A percentile compares a stretch with the other conserved stretches of the same genome.
These are phyloP conservation scores for Tetranychus piercei DNA, from an alignment of 2,888 invertebrate species.

Conservation along the genomic window DNA sequence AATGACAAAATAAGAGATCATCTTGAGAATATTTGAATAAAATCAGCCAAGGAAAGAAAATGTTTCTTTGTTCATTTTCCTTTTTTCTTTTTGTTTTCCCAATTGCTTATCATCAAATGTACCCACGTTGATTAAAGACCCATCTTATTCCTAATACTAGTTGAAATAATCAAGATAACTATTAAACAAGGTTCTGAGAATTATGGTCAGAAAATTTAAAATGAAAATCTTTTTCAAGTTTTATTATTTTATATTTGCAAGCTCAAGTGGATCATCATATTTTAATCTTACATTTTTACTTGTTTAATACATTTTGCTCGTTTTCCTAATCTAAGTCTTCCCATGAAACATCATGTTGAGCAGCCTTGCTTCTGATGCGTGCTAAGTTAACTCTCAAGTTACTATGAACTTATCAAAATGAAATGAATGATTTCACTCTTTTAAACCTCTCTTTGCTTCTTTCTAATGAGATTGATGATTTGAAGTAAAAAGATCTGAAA, in stretches of 20 bases:
- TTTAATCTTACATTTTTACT: not conserved
- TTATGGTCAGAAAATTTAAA: too few relatives aligned
- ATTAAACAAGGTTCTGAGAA: too few relatives aligned
- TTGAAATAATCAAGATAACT: too few relatives aligned
- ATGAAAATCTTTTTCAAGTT: too few relatives aligned
- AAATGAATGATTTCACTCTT: not conserved
- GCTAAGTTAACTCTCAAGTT: not conserved
- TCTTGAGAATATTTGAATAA: not conserved
- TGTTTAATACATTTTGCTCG: too few relatives aligned
- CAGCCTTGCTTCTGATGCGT: not conserved
- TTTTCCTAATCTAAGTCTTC: not conserved
- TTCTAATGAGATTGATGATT: not conserved
- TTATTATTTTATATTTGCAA: not conserved
- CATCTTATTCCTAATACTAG: too few relatives aligned
- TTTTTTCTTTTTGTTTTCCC: not conserved
- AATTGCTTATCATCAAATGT: not conserved
- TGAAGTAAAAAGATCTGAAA: not conserved
- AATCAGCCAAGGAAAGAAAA: not conserved
- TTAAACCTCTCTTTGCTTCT: not conserved
- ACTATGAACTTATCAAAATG: not conserved
- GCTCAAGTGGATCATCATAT: not conserved
- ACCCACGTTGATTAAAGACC: too few relatives aligned
- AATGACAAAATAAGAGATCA: not conserved
- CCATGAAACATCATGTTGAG: not conserved
- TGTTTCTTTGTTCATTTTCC: not conserved